Evolutionary conservation across 1,140 invertebrate genomes (phyloP).

Genomic region (Sipha flava): DNA sequence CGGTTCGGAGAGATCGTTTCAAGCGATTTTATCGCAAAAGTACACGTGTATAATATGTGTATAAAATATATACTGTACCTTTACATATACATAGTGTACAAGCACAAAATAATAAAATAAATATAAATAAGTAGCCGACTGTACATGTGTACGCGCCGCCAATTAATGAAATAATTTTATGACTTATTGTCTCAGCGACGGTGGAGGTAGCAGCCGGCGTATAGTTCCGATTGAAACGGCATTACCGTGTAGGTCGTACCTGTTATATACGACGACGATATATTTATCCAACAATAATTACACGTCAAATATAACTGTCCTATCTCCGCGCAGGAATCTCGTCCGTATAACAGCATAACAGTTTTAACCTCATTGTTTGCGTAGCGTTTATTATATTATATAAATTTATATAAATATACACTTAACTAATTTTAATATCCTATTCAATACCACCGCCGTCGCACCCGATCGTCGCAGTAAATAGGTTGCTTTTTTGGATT

Average conservation of each 20-base stretch:
- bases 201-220: too few relatives aligned
- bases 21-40: background rate
- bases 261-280: background rate
- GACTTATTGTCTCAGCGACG: background rate
- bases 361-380: conserved; percentile 5
- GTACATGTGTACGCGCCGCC: background rate
- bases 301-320: background rate
- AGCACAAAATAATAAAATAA: background rate
- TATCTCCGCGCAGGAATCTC: background rate
- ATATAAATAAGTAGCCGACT: background rate
- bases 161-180: conserved; percentile 17
- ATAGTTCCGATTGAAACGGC: background rate
- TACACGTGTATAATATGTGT: too few relatives aligned
- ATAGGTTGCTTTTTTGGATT: background rate
- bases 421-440: background rate
- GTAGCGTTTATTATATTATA: background rate
- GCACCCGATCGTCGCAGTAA: background rate
- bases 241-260: background rate
- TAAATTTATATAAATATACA: background rate
- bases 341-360: background rate
- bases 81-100: too few relatives aligned
- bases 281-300: background rate
- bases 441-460: background rate
- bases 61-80: too few relatives aligned
- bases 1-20: background rate